Conservation (phyloP, 1,140 invertebrate species). For the Euwallacea similis region DNA sequence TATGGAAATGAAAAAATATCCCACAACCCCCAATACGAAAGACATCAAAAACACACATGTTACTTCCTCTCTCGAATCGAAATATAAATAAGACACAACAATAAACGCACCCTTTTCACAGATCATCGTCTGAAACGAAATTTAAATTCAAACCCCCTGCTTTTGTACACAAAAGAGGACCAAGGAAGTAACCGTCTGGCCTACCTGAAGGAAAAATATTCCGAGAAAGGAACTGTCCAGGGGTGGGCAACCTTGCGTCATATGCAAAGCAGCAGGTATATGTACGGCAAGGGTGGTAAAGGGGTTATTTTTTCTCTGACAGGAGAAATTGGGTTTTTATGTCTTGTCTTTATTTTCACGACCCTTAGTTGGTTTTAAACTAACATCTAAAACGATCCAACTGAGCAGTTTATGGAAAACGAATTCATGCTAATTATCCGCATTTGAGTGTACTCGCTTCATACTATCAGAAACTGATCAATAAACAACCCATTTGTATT, state of each 20-base stretch:
- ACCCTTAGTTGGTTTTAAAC: no score
- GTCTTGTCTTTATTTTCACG: no score
- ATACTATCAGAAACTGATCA: no score
- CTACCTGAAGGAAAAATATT: slow-evolving; percentile 22
- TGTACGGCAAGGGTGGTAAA: not conserved
- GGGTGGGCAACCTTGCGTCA: slow-evolving; percentile 29
- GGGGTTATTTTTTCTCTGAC: no score
- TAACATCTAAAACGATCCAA: no score
- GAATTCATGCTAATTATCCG: no score
- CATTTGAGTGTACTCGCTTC: no score
- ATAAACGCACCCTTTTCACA: slow-evolving; percentile 13
- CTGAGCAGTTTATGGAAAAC: no score
- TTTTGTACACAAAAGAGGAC: slow-evolving; percentile 14
- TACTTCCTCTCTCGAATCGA: slow-evolving; percentile 25
- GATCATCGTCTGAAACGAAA: slow-evolving; percentile 18
- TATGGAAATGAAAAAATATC: slow-evolving; percentile 30
- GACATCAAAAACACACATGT: slow-evolving; percentile 26
- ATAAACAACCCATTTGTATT: no score
- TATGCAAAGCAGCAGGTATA: slow-evolving; percentile 35
- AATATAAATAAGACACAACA: slow-evolving; percentile 17
- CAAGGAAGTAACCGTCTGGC: slow-evolving; percentile 27
- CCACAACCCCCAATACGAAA: slow-evolving; percentile 14
- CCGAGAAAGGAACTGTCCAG: slow-evolving; percentile 1
- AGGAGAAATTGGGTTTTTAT: no score
- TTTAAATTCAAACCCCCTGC: slow-evolving; percentile 16